Evolutionary conservation across 2,113 vertebrate species (phyloP).

Genomic region (Nannospalax galili): DNA sequence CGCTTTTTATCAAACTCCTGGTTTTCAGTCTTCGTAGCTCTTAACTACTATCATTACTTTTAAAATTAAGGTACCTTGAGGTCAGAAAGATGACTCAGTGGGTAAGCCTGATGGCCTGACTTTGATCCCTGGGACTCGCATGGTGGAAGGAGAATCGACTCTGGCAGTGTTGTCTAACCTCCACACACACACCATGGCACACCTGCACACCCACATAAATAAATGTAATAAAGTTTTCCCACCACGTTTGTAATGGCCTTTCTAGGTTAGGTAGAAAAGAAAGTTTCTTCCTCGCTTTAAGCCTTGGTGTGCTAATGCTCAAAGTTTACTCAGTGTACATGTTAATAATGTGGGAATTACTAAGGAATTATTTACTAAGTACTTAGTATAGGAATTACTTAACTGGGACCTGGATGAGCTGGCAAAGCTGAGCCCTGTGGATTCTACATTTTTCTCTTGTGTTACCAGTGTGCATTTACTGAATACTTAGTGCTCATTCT

Average conservation of each 20-base stretch:
- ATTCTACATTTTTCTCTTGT: neutral
- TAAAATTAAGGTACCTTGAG: neutral
- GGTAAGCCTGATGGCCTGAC: too few relatives aligned
- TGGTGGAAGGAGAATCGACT: too few relatives aligned
- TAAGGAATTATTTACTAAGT: too few relatives aligned
- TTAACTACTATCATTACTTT: neutral
- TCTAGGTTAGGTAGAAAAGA: neutral
- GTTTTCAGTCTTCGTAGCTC: neutral
- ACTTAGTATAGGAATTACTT: neutral
- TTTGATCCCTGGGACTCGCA: too few relatives aligned
- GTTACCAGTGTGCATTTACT: neutral
- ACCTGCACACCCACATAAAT: neutral
- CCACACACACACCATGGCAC: neutral
- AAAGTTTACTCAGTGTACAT: neutral
- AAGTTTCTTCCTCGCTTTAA: neutral
- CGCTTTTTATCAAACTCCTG: neutral
- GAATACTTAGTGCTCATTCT: neutral
- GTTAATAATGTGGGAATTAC: too few relatives aligned
- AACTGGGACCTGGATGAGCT: neutral
- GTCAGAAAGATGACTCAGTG: neutral
- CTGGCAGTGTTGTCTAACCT: too few relatives aligned
- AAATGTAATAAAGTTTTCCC: neutral
- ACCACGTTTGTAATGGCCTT: neutral
- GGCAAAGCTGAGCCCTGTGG: neutral
- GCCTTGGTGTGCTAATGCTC: neutral